phyloP scores from a whole-genome alignment of 2,797 vertebrate genomes.

The Gymnocypris eckloni region DNA sequence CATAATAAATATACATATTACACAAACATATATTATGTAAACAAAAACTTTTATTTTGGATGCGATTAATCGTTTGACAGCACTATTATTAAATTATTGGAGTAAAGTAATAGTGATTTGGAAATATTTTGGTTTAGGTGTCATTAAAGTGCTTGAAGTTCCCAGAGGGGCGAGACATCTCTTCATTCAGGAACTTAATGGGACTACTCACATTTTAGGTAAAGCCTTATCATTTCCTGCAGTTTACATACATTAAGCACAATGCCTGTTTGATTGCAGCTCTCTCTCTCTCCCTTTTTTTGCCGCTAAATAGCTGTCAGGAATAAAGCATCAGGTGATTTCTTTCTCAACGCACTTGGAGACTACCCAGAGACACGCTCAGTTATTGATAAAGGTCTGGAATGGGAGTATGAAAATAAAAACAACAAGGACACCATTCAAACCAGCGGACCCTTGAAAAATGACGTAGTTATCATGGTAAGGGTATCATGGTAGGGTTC shows the following conservation, averaged over 20 bases:
- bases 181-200: slow-evolving; percentile 90
- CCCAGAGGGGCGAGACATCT: slow-evolving; percentile 93
- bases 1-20: too few relatives aligned
- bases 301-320: slow-evolving; percentile 83
- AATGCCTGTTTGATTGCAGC: not conserved
- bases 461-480: slow-evolving; percentile 90
- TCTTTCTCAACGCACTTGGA: slow-evolving; percentile 90
- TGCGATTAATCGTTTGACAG: too few relatives aligned
- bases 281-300: not conserved
- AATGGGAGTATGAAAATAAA: slow-evolving; percentile 96
- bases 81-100: not conserved
- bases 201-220: slow-evolving; percentile 89
- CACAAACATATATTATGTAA: too few relatives aligned
- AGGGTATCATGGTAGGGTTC: not conserved
- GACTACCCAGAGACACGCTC: slow-evolving; percentile 84
- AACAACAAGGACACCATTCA: slow-evolving; percentile 90
- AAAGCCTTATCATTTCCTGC: slow-evolving; percentile 45
- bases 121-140: slow-evolving; percentile 70
- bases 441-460: slow-evolving; percentile 89
- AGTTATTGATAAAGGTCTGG: slow-evolving; percentile 92
- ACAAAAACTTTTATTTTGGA: too few relatives aligned
- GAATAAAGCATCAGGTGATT: slow-evolving; percentile 89
- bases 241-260: not conserved
- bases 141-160: slow-evolving; percentile 94
- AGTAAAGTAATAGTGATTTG: not conserved